Percentiles rank a stretch among this genome's conserved stretches.
phyloP scores from a whole-genome alignment of 1,140 invertebrate genomes.

The Myzus persicae region DNA sequence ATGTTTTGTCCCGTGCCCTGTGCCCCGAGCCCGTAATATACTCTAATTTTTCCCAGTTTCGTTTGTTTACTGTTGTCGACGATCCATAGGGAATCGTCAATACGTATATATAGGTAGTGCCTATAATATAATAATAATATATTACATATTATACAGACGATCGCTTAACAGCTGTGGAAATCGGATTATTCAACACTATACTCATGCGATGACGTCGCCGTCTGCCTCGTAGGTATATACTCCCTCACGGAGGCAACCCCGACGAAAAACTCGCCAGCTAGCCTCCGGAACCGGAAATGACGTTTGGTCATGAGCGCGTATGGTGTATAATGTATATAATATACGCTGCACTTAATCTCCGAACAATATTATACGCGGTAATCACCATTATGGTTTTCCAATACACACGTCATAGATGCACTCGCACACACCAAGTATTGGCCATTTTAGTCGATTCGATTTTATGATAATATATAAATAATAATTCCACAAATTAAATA shows the following conservation, averaged over 20 bases:
- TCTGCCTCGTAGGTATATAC: neutral
- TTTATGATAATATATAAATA: neutral
- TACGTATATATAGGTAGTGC: neutral
- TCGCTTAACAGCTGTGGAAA: neutral
- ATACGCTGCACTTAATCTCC: neutral
- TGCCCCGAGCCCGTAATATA: neutral
- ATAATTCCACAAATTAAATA: neutral
- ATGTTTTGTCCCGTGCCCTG: neutral
- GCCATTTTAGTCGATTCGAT: neutral
- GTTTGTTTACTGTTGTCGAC: neutral
- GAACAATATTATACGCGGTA: neutral
- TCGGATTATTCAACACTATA: slow-evolving; percentile 25
- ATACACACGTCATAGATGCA: neutral
- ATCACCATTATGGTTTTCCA: neutral
- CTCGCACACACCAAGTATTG: no score
- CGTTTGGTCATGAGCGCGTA: neutral
- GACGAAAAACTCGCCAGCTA: neutral
- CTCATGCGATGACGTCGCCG: neutral
- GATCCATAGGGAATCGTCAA: neutral
- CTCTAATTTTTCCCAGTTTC: neutral
- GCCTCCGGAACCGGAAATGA: neutral
- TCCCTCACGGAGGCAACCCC: neutral
- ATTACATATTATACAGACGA: neutral
- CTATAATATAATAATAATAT: neutral
- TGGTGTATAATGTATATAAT: neutral